These are phyloP conservation scores for Oryzias dopingdopingensis DNA, from an alignment of 2,797 vertebrate species.

Conservation along the genomic window DNA sequence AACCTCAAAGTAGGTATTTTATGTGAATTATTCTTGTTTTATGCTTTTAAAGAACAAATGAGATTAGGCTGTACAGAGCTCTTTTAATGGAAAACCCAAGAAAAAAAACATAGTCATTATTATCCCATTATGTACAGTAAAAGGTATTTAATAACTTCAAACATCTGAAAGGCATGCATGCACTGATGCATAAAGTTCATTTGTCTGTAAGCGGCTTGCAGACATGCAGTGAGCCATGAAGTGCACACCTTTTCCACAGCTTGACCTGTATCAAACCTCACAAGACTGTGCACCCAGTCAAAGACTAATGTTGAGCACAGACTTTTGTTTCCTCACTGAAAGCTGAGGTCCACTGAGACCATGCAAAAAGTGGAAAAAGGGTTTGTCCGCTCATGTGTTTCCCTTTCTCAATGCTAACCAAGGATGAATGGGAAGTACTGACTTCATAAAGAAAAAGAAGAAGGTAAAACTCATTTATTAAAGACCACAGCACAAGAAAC, in stretches of 20 bases:
- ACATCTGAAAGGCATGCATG: conserved; percentile 24
- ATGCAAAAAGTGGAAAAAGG: conserved; percentile 18
- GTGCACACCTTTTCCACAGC: conserved; percentile 24
- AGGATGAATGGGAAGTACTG: conserved; percentile 21
- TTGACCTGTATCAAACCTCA: conserved; percentile 24
- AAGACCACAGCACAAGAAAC: too few species aligned
- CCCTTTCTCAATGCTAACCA: conserved; percentile 20
- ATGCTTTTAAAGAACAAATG: too few species aligned
- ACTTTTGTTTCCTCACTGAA: conserved; percentile 24
- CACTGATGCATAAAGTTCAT: conserved; percentile 38
- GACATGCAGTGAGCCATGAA: conserved; percentile 36
- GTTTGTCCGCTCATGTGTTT: conserved; percentile 16
- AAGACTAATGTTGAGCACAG: conserved; percentile 33
- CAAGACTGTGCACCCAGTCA: conserved; percentile 11
- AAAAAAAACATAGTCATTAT: not conserved
- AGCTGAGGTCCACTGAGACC: conserved; percentile 26
- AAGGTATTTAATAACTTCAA: conserved; percentile 35
- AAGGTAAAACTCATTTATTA: conserved; percentile 23
- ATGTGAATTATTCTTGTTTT: too few species aligned
- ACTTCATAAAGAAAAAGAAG: conserved; percentile 16
- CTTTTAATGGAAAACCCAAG: too few species aligned
- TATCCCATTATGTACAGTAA: conserved; percentile 18
- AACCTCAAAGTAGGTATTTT: too few species aligned
- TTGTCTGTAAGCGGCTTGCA: conserved; percentile 32
- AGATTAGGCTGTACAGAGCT: too few species aligned